Conservation (phyloP, 2,113 vertebrate species). For the Rhea pennata region DNA sequence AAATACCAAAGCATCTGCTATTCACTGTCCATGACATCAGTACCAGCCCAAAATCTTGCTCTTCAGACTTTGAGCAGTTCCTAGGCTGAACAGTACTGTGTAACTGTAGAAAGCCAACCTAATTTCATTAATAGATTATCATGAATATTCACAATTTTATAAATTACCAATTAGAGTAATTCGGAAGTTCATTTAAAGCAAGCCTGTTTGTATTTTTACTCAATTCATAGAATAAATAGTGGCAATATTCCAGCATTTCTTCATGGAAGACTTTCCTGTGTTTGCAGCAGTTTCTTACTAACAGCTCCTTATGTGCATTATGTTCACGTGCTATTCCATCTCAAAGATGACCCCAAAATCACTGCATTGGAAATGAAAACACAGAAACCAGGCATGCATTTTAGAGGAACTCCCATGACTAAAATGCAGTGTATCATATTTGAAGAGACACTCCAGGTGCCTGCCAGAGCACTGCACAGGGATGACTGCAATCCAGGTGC, state of each 20-base stretch:
- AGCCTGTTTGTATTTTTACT: fast-evolving
- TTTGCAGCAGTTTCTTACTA: no score
- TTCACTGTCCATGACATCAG: neutral
- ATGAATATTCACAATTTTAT: neutral
- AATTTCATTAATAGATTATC: neutral
- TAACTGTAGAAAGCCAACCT: neutral
- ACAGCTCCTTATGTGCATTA: no score
- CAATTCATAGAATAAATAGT: fast-evolving
- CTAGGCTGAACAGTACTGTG: fast-evolving
- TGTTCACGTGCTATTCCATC: no score
- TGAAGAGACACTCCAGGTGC: no score
- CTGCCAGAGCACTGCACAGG: no score
- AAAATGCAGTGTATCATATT: neutral
- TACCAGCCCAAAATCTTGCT: neutral
- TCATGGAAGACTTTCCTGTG: neutral
- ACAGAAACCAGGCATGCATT: no score
- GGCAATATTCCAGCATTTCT: neutral
- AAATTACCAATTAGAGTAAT: fast-evolving
- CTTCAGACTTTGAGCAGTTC: neutral
- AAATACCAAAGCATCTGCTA: neutral
- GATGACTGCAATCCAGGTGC: neutral
- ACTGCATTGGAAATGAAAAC: no score
- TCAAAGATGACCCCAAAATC: no score
- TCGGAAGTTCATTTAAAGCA: neutral
- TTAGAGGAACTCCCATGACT: no score